A percentile compares a stretch with the other conserved stretches of the same genome.
These are phyloP conservation scores for Acrocephalus kingi DNA, from an alignment of 2,113 vertebrate genomes.

Conservation along the genomic window DNA sequence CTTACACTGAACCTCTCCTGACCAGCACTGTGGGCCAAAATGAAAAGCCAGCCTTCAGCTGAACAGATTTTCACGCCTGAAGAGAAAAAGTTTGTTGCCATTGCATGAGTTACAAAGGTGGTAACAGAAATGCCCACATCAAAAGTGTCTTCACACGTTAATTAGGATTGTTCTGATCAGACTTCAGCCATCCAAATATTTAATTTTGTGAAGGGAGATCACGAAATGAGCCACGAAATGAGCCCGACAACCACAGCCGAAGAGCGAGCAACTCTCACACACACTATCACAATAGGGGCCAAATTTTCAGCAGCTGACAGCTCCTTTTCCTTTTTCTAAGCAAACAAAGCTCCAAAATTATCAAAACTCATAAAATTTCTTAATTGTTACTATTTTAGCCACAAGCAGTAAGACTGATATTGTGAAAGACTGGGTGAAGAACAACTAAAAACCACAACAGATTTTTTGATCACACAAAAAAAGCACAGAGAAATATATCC, in stretches of 20 bases:
- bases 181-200: background rate
- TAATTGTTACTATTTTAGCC: background rate
- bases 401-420: background rate
- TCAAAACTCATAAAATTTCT: background rate
- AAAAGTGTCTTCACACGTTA: background rate
- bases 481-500: background rate
- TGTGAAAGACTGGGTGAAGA: background rate
- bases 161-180: background rate
- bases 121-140: background rate
- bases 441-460: background rate
- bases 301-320: background rate
- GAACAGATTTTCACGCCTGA: background rate
- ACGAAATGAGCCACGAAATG: background rate
- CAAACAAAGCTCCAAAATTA: background rate
- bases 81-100: background rate
- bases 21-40: background rate
- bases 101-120: accelerated
- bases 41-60: background rate
- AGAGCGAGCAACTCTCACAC: background rate
- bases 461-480: background rate
- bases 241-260: accelerated
- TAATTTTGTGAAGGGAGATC: background rate
- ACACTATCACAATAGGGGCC: background rate
- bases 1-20: background rate
- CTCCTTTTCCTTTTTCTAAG: background rate